Conservation (phyloP, 1,140 invertebrate genomes). For the Amphibalanus amphitrite region DNA sequence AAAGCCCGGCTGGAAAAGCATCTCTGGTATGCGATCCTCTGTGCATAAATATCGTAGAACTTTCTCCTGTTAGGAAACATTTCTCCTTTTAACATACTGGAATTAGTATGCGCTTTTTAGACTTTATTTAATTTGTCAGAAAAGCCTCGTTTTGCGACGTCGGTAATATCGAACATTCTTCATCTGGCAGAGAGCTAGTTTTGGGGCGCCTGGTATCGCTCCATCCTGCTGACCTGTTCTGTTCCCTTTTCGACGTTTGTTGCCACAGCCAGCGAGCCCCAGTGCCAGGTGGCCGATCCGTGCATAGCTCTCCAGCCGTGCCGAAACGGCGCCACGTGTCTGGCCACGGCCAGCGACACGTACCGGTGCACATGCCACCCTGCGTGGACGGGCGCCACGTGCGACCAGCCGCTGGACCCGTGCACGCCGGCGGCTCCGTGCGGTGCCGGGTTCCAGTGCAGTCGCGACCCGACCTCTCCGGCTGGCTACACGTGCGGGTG, state of each 20-base stretch:
- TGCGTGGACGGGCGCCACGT: conserved; percentile 71
- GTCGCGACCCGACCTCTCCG: neutral
- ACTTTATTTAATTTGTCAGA: too few relatives aligned
- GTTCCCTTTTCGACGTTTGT: too few relatives aligned
- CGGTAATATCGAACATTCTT: too few relatives aligned
- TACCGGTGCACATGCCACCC: conserved; percentile 79
- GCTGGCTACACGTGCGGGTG: neutral
- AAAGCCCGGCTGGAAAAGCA: neutral
- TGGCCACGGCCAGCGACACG: conserved; percentile 76
- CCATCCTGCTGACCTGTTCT: too few relatives aligned
- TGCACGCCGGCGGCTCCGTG: conserved; percentile 13
- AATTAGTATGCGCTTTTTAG: too few relatives aligned
- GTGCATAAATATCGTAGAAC: too few relatives aligned
- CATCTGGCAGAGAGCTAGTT: too few relatives aligned
- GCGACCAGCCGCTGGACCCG: conserved; percentile 43
- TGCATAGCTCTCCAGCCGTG: conserved; percentile 44
- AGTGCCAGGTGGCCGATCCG: neutral
- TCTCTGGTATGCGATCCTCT: neutral
- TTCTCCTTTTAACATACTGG: too few relatives aligned
- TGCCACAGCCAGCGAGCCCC: neutral
- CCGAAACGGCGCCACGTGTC: conserved; percentile 81
- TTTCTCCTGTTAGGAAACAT: too few relatives aligned
- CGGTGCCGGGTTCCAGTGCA: neutral
- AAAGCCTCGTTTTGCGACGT: too few relatives aligned
- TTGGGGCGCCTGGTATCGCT: too few relatives aligned